A percentile compares a stretch with the other conserved stretches of the same genome.
These are phyloP conservation scores for Philypnodon macrostomus DNA, from an alignment of 2,797 vertebrate genomes.

Conservation along the genomic window DNA sequence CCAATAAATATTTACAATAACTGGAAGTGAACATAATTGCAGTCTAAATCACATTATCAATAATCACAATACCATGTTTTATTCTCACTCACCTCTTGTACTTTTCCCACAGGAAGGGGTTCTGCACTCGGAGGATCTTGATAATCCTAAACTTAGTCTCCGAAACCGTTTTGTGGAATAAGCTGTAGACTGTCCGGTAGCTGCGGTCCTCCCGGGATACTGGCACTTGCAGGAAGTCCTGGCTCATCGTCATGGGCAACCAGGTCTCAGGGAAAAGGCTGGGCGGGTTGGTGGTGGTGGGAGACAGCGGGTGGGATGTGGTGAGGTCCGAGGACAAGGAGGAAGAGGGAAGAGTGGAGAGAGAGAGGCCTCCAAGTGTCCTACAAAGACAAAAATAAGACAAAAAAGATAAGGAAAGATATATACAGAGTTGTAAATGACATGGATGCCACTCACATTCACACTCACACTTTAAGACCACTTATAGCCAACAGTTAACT, in stretches of 20 bases:
- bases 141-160: constrained; percentile 96
- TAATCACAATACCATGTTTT: background rate
- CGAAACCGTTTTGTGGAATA: constrained; percentile 98
- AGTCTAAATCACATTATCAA: background rate
- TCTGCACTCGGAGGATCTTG: constrained; percentile 95
- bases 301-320: constrained; percentile 73
- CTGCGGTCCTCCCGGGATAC: constrained; percentile 95
- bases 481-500: too few relatives aligned
- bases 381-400: constrained; percentile 56
- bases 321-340: constrained; percentile 67
- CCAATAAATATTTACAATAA: background rate
- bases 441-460: too few relatives aligned
- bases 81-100: constrained; percentile 86
- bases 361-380: constrained; percentile 85
- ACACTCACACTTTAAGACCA: too few relatives aligned
- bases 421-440: background rate
- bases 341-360: constrained; percentile 54
- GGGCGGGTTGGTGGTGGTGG: constrained; percentile 78
- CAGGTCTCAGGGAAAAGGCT: constrained; percentile 96
- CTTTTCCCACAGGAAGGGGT: constrained; percentile 98
- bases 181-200: constrained; percentile 97
- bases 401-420: background rate
- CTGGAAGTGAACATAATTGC: background rate
- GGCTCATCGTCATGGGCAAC: constrained; percentile 89
- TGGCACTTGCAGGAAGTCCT: constrained; percentile 97